Percentiles rank a stretch among this genome's conserved stretches.
Conservation (phyloP, 2,797 vertebrate species). For the Coccyzus lansbergi region DNA sequence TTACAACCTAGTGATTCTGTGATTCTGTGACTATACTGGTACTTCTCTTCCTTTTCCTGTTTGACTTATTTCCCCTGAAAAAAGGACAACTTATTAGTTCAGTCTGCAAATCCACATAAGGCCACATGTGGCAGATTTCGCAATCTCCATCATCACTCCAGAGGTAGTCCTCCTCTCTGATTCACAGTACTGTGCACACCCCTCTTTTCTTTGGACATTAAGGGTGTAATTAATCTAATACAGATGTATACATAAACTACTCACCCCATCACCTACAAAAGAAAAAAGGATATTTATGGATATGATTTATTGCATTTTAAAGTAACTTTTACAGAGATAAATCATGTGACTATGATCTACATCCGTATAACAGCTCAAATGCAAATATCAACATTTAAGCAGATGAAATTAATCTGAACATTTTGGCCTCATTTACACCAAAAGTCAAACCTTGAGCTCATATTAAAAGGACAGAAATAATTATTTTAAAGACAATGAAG, state of each 20-base stretch:
- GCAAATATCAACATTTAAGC: neutral
- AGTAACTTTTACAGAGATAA: neutral
- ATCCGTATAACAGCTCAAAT: neutral
- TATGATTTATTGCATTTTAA: neutral
- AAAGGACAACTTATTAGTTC: neutral
- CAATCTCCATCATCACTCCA: neutral
- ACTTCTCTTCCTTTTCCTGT: neutral
- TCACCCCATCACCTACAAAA: neutral
- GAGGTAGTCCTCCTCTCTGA: neutral
- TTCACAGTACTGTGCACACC: neutral
- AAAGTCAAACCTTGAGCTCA: neutral
- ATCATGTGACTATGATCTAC: neutral
- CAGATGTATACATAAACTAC: neutral
- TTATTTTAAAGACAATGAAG: neutral
- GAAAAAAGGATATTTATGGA: neutral
- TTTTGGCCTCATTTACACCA: neutral
- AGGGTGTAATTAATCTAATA: neutral
- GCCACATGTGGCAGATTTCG: neutral
- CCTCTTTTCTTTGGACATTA: neutral
- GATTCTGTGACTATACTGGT: no score
- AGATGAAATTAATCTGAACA: neutral
- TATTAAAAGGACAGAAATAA: neutral
- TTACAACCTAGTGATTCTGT: no score
- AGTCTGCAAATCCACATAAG: neutral
- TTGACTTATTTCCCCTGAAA: neutral